These are phyloP conservation scores for Diachasmimorpha longicaudata DNA, from an alignment of 1,140 invertebrate species.

Conservation along the genomic window DNA sequence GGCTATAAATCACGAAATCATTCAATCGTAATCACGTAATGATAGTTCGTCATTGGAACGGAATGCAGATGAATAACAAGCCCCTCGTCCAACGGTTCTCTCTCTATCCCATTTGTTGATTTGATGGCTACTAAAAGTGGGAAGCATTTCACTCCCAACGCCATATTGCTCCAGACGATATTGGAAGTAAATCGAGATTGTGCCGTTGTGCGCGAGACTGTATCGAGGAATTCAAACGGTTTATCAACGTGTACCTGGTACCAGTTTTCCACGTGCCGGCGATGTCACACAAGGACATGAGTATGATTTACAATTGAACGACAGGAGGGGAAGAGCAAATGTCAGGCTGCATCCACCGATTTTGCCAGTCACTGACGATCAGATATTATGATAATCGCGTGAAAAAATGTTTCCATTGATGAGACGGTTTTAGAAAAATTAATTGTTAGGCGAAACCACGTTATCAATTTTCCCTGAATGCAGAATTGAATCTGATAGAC, in stretches of 20 bases:
- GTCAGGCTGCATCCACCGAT: background rate
- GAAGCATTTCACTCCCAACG: background rate
- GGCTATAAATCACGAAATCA: background rate
- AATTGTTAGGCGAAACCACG: no score
- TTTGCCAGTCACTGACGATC: background rate
- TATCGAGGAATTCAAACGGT: slow-evolving; percentile 27
- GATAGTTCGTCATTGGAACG: background rate
- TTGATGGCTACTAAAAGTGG: background rate
- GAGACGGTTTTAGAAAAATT: no score
- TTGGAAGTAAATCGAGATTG: background rate
- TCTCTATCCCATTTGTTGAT: background rate
- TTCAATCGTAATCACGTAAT: background rate
- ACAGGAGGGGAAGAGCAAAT: background rate
- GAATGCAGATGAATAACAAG: slow-evolving; percentile 7
- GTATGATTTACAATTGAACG: slow-evolving; percentile 15
- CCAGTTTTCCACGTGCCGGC: slow-evolving; percentile 43
- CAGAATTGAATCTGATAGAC: no score
- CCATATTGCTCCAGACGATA: background rate
- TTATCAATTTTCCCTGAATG: no score
- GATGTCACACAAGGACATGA: slow-evolving; percentile 1
- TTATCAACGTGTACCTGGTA: slow-evolving; percentile 51
- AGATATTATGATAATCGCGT: background rate
- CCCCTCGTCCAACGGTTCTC: background rate
- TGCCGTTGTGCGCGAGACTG: background rate
- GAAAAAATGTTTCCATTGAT: no score